These are phyloP conservation scores for Eleutherodactylus coqui DNA, from an alignment of 2,797 vertebrate genomes.

Conservation along the genomic window DNA sequence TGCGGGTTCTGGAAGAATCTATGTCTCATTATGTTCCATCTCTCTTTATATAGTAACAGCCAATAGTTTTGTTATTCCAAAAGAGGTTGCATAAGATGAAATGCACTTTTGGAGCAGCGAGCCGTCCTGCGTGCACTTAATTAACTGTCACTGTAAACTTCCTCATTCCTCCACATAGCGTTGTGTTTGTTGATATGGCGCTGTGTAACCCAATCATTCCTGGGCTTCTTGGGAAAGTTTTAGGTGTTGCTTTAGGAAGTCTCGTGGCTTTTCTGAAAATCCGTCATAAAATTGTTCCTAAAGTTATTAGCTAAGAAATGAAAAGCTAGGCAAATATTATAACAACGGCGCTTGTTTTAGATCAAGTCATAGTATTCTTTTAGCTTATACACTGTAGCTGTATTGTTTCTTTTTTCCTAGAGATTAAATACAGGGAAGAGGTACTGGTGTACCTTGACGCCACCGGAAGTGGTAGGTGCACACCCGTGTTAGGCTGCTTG, in stretches of 20 bases:
- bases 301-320: too few relatives aligned
- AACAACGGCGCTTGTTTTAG: too few relatives aligned
- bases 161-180: slow-evolving; percentile 48
- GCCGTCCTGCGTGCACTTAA: slow-evolving; percentile 28
- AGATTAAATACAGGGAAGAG: too few relatives aligned
- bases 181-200: slow-evolving; percentile 36
- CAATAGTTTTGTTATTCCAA: slow-evolving; percentile 47
- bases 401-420: too few relatives aligned
- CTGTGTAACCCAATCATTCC: neutral
- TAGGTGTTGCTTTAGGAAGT: neutral
- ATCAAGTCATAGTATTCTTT: too few relatives aligned
- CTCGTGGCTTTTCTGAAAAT: neutral
- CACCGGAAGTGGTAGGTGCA: too few relatives aligned
- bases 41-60: slow-evolving; percentile 44
- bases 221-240: slow-evolving; percentile 19
- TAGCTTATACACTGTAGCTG: too few relatives aligned
- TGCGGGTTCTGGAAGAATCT: neutral
- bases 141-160: slow-evolving; percentile 57
- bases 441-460: too few relatives aligned
- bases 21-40: slow-evolving; percentile 20
- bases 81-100: neutral
- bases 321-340: too few relatives aligned
- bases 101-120: slow-evolving; percentile 24
- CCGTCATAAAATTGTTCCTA: neutral
- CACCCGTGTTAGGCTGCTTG: too few relatives aligned